These are phyloP conservation scores for Centroberyx gerrardi DNA, from an alignment of 2,797 vertebrate genomes.

Conservation along the genomic window DNA sequence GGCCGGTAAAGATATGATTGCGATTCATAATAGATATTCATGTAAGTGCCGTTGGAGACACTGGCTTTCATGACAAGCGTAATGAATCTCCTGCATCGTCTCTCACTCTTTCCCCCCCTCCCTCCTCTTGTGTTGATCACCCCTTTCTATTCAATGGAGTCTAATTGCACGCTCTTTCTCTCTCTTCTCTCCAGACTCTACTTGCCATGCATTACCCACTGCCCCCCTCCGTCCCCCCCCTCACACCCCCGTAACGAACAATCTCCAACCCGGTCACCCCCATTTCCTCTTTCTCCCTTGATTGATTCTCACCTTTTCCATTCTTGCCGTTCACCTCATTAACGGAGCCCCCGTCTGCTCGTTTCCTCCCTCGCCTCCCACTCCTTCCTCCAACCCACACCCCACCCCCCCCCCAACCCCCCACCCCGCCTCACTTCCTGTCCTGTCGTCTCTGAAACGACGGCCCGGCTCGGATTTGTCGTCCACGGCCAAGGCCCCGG, in stretches of 20 bases:
- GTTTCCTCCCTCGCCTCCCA: slow-evolving; percentile 60
- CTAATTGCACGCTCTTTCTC: slow-evolving; percentile 68
- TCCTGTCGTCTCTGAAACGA: slow-evolving; percentile 65
- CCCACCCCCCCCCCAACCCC: neutral
- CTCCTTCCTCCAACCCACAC: slow-evolving; percentile 48
- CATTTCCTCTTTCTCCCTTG: slow-evolving; percentile 75
- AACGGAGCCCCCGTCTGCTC: slow-evolving; percentile 68
- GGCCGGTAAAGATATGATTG: slow-evolving; percentile 54
- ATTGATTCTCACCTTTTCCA: slow-evolving; percentile 87
- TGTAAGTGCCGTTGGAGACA: slow-evolving; percentile 60
- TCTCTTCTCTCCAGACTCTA: slow-evolving; percentile 54
- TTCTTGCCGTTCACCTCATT: slow-evolving; percentile 85
- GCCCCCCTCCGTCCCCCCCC: slow-evolving; percentile 1
- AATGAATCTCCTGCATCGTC: slow-evolving; percentile 69
- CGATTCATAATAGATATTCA: slow-evolving; percentile 48
- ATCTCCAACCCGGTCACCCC: slow-evolving; percentile 63
- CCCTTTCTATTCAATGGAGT: slow-evolving; percentile 63
- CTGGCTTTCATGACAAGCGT: slow-evolving; percentile 51
- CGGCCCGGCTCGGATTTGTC: slow-evolving; percentile 52
- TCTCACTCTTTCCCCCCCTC: slow-evolving; percentile 32
- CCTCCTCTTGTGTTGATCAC: slow-evolving; percentile 52
- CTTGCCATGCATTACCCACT: slow-evolving; percentile 68
- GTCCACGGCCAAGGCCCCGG: slow-evolving; percentile 45
- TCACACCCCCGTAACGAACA: slow-evolving; percentile 56
- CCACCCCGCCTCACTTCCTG: slow-evolving; percentile 66